Conservation (phyloP, 1,140 invertebrate genomes). For the Varroa destructor region DNA sequence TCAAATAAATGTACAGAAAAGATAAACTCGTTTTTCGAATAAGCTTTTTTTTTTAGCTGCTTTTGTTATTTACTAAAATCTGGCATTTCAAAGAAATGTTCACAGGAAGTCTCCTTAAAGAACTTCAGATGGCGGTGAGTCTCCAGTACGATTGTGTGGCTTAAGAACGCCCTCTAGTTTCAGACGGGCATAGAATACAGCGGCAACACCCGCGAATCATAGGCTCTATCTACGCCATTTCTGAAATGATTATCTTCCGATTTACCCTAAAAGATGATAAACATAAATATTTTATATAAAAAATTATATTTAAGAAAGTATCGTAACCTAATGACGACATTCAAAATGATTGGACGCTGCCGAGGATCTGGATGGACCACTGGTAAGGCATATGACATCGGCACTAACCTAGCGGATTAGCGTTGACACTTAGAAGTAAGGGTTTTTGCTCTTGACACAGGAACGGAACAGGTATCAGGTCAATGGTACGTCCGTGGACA, state of each 20-base stretch:
- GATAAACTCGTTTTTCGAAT: neutral
- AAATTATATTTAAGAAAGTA: neutral
- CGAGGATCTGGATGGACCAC: conserved; percentile 20
- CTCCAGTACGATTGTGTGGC: no score
- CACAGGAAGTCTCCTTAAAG: no score
- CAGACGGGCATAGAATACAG: neutral
- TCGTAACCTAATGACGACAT: no score
- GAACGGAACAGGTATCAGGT: neutral
- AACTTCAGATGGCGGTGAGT: no score
- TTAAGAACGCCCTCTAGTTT: no score
- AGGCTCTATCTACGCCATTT: neutral
- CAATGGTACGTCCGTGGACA: neutral
- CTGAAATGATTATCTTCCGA: neutral
- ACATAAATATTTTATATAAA: neutral
- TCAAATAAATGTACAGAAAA: neutral
- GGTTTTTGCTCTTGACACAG: neutral
- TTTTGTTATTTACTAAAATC: no score
- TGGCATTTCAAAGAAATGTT: no score
- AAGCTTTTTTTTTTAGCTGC: no score
- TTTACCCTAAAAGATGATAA: neutral
- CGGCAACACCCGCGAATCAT: neutral
- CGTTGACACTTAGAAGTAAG: neutral
- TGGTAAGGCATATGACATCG: neutral
- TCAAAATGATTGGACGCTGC: neutral
- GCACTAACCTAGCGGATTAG: neutral